Evolutionary conservation across 2,888 invertebrate species (phyloP), one percentile per base, ranked within the genome.

Genomic region (Lordiphosa andalusiaca): DNA sequence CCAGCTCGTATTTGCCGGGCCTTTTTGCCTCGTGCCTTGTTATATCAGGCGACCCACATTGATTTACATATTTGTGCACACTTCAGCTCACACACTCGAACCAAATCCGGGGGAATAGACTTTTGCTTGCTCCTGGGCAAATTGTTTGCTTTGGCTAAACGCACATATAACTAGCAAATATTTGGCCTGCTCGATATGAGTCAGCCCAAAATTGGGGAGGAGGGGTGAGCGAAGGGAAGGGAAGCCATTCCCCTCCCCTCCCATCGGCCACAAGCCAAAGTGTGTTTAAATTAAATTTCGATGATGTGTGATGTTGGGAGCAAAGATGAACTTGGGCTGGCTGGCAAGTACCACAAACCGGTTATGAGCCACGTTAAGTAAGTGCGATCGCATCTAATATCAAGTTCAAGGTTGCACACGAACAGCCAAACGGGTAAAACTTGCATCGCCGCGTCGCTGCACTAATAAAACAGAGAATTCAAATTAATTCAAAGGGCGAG

Each of bases 331-430:
- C n/a, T 30, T 23, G 23, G 6, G 23, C 6, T 23, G 23, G 23
- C 23, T 16, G 16, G 16, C 16, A 23, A 23, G 23, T 23, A 23
- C 40, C 30, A 25, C 47, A 65, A 78, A 80, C 80, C 80, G 75
- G 80, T 80, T 78, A 44, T 36, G 47, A 54, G 47, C 64, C 44
- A 42, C 25, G 37, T 38, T 50, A 41, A 44, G 16, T 49, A 23
- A 40, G 52, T 48, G 36, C 48, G 63, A 64, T 76, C 65, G 76
- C 77, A 85, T 87, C 87, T 87, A 87, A 85, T 85, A 87, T 87
- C 85, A 85, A 85, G 85, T 85, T 85, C 85, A 85, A 85, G 87
- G 85, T 86, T 84, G 57, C 57, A 63, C 23, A 33, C 44, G n/a
- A 3, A 35, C 7, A 6, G n/a, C 19, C 30, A 36, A 67, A 72